Conservation (phyloP, 2,888 invertebrate genomes). For the Thelaira solivaga region DNA sequence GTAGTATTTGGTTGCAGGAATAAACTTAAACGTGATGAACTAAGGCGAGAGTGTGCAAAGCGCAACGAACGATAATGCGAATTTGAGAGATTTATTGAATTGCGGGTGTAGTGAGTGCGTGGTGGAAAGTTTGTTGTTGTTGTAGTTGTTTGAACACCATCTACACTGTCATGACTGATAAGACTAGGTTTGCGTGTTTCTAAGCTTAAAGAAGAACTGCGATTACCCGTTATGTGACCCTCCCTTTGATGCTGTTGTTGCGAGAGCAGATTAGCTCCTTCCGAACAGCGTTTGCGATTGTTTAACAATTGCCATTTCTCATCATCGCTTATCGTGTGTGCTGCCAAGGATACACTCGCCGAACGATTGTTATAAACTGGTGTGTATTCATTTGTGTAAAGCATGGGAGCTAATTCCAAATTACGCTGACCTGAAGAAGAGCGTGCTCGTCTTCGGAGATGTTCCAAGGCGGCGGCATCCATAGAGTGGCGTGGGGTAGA, state of each 20-base stretch:
- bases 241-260: constrained; percentile 28
- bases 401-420: constrained; percentile 73
- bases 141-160: constrained; percentile 6
- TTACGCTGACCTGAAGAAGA: constrained; percentile 73
- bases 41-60: constrained; percentile 75
- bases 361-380: constrained; percentile 76
- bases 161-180: constrained; percentile 47
- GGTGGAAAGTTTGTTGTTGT: constrained; percentile 61
- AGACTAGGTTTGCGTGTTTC: constrained; percentile 56
- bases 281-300: constrained; percentile 75
- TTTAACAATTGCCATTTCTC: constrained; percentile 76
- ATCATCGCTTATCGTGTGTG: constrained; percentile 74
- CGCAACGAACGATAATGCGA: constrained; percentile 76
- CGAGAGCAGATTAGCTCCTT: constrained; percentile 64
- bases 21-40: constrained; percentile 74
- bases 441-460: constrained; percentile 67
- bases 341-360: constrained; percentile 71
- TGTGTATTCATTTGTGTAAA: constrained; percentile 71
- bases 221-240: constrained; percentile 65
- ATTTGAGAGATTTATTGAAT: constrained; percentile 75
- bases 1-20: constrained; percentile 70
- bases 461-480: constrained; percentile 65
- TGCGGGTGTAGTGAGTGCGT: constrained; percentile 73
- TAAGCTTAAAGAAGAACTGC: constrained; percentile 65
- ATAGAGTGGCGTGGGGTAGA: constrained; percentile 72